A percentile compares a stretch with the other conserved stretches of the same genome.
Conservation (phyloP, 2,797 vertebrate genomes). For the Poecile montanus region DNA sequence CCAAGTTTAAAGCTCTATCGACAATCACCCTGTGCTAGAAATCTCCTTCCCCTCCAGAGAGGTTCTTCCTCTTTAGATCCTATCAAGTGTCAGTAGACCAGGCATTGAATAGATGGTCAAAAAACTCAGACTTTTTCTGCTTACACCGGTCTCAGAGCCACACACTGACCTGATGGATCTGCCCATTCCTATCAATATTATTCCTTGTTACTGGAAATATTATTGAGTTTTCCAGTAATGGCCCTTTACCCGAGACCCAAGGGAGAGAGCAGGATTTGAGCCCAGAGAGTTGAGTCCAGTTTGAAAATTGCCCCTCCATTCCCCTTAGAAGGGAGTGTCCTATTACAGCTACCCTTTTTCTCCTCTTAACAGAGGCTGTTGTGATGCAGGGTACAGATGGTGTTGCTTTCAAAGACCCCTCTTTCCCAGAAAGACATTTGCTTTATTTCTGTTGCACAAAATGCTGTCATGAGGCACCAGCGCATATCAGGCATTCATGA, state of each 20-base stretch:
- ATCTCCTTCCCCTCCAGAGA: neutral
- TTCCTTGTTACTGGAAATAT: neutral
- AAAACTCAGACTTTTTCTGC: neutral
- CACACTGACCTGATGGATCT: neutral
- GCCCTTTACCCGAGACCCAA: neutral
- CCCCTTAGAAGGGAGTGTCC: neutral
- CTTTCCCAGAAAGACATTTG: neutral
- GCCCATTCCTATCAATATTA: neutral
- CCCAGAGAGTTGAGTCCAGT: neutral
- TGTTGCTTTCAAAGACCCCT: neutral
- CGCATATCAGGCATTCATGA: neutral
- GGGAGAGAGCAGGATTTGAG: neutral
- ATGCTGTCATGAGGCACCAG: neutral
- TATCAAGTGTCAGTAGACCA: too few relatives aligned
- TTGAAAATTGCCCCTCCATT: accelerated
- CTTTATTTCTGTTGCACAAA: neutral
- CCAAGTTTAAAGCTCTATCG: neutral
- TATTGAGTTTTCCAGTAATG: neutral
- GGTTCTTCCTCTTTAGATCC: neutral
- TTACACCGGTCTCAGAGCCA: neutral
- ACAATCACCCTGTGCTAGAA: neutral
- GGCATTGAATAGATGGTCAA: neutral
- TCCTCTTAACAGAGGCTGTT: neutral
- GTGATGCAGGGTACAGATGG: neutral
- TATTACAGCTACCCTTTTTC: neutral